phyloP scores from a whole-genome alignment of 53 echinoderm and acorn worm species.

The Mesocentrotus franciscanus region DNA sequence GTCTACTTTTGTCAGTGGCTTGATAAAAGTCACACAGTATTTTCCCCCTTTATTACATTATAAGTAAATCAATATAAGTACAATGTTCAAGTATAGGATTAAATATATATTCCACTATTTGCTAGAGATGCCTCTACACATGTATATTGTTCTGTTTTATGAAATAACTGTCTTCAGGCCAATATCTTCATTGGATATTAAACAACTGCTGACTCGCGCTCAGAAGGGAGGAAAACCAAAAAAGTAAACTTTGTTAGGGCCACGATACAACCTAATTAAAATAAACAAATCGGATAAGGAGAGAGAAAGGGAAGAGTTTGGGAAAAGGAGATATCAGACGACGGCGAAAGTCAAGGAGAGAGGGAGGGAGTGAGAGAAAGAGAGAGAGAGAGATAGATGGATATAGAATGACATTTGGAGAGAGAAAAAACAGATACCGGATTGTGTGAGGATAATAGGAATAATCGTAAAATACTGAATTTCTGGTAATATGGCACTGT shows the following conservation, averaged over 20 bases:
- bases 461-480: not conserved
- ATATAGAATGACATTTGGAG: not conserved
- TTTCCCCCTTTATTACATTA: not conserved
- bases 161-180: not conserved
- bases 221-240: not conserved
- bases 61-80: too few relatives aligned
- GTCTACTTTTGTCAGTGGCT: not conserved
- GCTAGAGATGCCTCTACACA: too few relatives aligned
- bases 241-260: too few relatives aligned
- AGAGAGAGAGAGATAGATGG: not conserved
- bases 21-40: not conserved
- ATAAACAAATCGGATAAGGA: not conserved
- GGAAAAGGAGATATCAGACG: not conserved
- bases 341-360: not conserved
- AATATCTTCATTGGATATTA: not conserved
- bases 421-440: not conserved
- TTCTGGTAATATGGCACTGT: too few relatives aligned
- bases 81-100: too few relatives aligned
- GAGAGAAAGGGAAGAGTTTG: not conserved
- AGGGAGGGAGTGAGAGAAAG: not conserved
- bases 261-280: too few relatives aligned
- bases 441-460: too few relatives aligned
- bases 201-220: not conserved
- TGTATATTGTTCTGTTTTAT: too few relatives aligned
- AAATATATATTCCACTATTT: too few relatives aligned